Conservation (phyloP, 1,140 invertebrate species). For the Ericerus pela region DNA sequence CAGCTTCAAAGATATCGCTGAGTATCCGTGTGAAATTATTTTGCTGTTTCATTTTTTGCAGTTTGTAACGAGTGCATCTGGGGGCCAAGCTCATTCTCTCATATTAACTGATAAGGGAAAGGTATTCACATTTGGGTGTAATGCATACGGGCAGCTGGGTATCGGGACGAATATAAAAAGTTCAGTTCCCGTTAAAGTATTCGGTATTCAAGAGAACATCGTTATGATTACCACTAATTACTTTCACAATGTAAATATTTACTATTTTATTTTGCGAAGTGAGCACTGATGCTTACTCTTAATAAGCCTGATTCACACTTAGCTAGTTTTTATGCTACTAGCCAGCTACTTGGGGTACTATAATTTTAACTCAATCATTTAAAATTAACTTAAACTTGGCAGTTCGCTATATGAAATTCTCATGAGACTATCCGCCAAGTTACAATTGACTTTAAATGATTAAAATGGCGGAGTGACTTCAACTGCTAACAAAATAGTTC, state of each 20-base stretch:
- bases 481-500: too few species aligned
- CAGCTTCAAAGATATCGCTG: background rate
- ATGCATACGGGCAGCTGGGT: constrained; percentile 63
- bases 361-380: too few species aligned
- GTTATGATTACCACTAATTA: constrained; percentile 54
- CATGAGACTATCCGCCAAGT: too few species aligned
- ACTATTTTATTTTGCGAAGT: constrained; percentile 13
- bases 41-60: constrained; percentile 21
- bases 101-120: constrained; percentile 45
- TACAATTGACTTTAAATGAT: too few species aligned
- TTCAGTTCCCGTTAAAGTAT: constrained; percentile 40
- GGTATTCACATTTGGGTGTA: constrained; percentile 60
- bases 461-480: too few species aligned
- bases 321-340: too few species aligned
- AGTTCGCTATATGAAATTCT: too few species aligned
- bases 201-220: constrained; percentile 41
- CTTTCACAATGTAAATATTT: constrained; percentile 54
- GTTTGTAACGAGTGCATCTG: constrained; percentile 38
- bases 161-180: constrained; percentile 44
- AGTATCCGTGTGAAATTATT: background rate
- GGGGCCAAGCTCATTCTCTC: constrained; percentile 61
- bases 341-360: too few species aligned
- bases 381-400: too few species aligned
- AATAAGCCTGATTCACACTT: too few species aligned
- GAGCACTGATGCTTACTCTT: background rate